Evolutionary conservation across 2,113 vertebrate species (phyloP).

Genomic region (Rhea pennata): DNA sequence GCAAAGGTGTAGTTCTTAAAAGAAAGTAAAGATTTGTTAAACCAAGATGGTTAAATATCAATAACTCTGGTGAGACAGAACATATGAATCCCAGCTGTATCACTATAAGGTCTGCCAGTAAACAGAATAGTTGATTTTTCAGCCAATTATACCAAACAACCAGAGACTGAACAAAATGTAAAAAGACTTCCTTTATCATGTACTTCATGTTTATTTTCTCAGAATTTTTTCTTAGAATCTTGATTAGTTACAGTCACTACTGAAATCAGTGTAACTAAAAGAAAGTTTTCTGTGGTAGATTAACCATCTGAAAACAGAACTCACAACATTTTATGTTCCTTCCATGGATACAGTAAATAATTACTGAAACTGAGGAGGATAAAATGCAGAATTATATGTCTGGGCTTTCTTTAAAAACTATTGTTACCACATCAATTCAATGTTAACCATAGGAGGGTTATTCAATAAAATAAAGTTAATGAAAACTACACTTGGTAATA

Average conservation of each 20-base stretch:
- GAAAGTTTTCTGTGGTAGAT: neutral
- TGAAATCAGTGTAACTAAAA: neutral
- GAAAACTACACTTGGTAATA: neutral
- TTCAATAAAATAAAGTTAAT: neutral
- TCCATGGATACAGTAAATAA: neutral
- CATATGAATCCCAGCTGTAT: conserved; percentile 42
- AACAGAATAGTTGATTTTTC: conserved; percentile 8
- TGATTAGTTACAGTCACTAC: neutral
- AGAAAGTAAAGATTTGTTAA: conserved; percentile 42
- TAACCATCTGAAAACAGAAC: neutral
- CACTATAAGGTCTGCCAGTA: conserved; percentile 15
- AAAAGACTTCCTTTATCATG: neutral
- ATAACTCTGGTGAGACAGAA: neutral
- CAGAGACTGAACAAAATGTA: neutral
- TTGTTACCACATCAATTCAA: neutral
- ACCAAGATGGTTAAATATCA: conserved; percentile 38
- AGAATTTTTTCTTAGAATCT: neutral
- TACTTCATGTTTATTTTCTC: neutral
- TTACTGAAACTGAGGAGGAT: neutral
- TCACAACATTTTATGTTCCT: neutral
- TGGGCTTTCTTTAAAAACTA: neutral
- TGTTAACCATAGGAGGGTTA: neutral
- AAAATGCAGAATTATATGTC: neutral
- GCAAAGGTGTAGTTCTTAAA: conserved; percentile 5
- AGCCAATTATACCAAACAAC: neutral